Evolutionary conservation across 1,140 invertebrate genomes (phyloP), one percentile per base, ranked within the genome.

Genomic region (Heliconius congener): DNA sequence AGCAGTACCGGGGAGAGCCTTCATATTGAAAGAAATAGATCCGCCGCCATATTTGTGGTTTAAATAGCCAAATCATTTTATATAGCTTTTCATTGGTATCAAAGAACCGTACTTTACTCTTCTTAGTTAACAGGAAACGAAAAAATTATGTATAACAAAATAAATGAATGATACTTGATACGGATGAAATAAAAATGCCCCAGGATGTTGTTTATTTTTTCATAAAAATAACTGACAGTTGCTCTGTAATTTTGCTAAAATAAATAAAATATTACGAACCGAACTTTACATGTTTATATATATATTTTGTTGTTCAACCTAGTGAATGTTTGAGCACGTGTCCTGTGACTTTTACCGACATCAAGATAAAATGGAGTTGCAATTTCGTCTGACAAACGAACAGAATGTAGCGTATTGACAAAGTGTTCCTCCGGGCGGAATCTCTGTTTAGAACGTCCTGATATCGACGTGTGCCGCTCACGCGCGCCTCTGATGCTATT

Each of bases 381-480:
- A 77, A 74, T 77, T 81, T 81, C 39, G 73, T 77, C 79, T 77
- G 72, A 81, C 76, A 78, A 81, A 78, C 76, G 80, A 46, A 78
- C 76, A 81, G 74, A 81, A 76, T 78, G 46, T 73, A 78, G 66
- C 71, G 77, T 78, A 77, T 81, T 81, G 80, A 81, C 77, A 78
- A 71, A 81, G 66, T 50, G 76, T 75, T 76, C 30, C 77, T 78
- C 55, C 30, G 73, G 76, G 76, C 77, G 39, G 52, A 78, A 78
- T 81, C 76, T 81, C 71, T 78, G 76, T 72, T 66, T 46, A 46
- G 70, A 75, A 70, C 70, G 74, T 80, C 34, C 73, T 80, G 73
- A 52, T 78, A 78, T 76, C 77, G 80, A 81, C 76, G 60, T 30
- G 72, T 76, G 70, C 42, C 13, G 70, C 76, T 71, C 74, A 76